Conservation (phyloP, 1,140 invertebrate genomes). For the Heterodera carotae region DNA sequence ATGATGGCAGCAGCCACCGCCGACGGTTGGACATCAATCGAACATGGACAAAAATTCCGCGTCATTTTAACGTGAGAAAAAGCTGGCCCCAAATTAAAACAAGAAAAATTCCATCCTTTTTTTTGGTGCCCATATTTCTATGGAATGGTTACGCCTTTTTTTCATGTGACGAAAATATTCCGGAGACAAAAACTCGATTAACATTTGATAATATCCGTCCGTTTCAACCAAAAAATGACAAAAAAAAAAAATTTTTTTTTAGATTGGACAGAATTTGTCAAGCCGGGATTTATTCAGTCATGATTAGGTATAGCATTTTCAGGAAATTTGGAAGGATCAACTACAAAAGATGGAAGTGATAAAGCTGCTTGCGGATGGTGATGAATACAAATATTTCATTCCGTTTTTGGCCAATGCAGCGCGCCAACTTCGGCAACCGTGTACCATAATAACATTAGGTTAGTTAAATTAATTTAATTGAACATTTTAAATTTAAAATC, state of each 20-base stretch:
- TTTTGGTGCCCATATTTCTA: too few relatives aligned
- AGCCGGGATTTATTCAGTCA: too few relatives aligned
- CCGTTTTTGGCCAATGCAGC: not conserved
- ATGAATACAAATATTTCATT: slow-evolving; percentile 14
- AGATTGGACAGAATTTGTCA: not conserved
- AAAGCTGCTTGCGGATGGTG: not conserved
- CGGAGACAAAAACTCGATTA: too few relatives aligned
- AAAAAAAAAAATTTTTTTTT: not conserved
- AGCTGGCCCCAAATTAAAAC: too few relatives aligned
- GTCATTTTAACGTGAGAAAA: not conserved
- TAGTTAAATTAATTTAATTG: not conserved
- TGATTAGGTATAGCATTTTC: too few relatives aligned
- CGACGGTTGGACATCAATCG: not conserved
- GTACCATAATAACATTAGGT: slow-evolving; percentile 5
- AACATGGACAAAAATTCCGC: not conserved
- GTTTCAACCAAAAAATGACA: too few relatives aligned
- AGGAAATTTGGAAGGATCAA: not conserved
- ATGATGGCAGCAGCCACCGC: too few relatives aligned
- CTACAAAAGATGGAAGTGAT: not conserved
- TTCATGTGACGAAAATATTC: too few relatives aligned
- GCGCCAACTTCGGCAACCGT: not conserved
- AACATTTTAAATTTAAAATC: not conserved
- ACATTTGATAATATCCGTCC: too few relatives aligned
- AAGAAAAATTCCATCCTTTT: too few relatives aligned
- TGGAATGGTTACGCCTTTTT: too few relatives aligned